Evolutionary conservation across 2,888 invertebrate genomes (phyloP).

Genomic region (Latheticus oryzae): DNA sequence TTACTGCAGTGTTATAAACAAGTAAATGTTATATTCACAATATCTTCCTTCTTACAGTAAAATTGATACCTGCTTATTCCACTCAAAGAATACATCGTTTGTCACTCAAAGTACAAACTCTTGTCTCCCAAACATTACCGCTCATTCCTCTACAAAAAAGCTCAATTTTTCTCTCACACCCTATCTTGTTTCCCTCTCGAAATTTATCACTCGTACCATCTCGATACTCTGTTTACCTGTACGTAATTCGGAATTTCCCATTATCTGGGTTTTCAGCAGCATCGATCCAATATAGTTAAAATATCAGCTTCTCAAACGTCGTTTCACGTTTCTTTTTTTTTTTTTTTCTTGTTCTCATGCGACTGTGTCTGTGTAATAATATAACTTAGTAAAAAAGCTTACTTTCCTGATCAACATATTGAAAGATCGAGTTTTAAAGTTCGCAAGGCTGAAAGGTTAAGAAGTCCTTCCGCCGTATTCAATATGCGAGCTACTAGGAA

Average conservation of each 20-base stretch:
- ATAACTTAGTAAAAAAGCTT: slow-evolving; percentile 27
- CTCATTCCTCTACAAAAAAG: slow-evolving; percentile 3
- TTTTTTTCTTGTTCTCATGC: slow-evolving; percentile 6
- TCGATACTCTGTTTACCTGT: slow-evolving; percentile 6
- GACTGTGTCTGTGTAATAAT: slow-evolving; percentile 35
- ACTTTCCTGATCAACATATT: slow-evolving; percentile 41
- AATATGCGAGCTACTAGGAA: slow-evolving; percentile 51
- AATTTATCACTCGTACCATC: slow-evolving; percentile 2
- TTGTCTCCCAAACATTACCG: slow-evolving; percentile 6
- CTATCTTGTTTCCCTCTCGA: background rate
- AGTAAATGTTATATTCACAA: too few relatives aligned
- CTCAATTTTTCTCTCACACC: slow-evolving; percentile 5
- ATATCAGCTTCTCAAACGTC: background rate
- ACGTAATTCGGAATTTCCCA: slow-evolving; percentile 9
- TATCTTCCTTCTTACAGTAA: too few relatives aligned
- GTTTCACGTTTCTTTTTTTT: background rate
- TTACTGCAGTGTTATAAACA: too few relatives aligned
- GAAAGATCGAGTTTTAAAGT: slow-evolving; percentile 45
- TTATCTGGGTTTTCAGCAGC: background rate
- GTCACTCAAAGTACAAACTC: slow-evolving; percentile 3
- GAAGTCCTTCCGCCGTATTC: slow-evolving; percentile 51
- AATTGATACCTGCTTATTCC: too few relatives aligned
- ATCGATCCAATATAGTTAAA: slow-evolving; percentile 9
- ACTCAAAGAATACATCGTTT: slow-evolving; percentile 6
- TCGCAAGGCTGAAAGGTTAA: slow-evolving; percentile 47